A percentile compares a stretch with the other conserved stretches of the same genome.
Evolutionary conservation across 1,140 invertebrate genomes (phyloP).

Genomic region (Ephestia elutella): DNA sequence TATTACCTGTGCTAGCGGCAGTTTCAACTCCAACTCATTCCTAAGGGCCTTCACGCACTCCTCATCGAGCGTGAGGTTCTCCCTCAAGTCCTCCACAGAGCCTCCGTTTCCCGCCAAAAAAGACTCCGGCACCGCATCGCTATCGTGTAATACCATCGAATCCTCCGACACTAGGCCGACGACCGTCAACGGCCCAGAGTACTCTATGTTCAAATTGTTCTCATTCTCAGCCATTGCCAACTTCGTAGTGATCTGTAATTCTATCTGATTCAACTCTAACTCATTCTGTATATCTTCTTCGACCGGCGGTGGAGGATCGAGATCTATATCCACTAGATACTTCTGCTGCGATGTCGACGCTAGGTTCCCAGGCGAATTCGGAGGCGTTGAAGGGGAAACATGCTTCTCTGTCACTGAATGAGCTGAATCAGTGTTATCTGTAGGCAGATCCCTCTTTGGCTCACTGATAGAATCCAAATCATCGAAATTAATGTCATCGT

Average conservation of each 20-base stretch:
- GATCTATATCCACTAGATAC: slow-evolving; percentile 56
- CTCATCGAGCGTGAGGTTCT: slow-evolving; percentile 79
- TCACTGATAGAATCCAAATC: slow-evolving; percentile 44
- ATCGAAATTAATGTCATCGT: slow-evolving; percentile 49
- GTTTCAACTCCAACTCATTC: slow-evolving; percentile 81
- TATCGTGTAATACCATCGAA: slow-evolving; percentile 26
- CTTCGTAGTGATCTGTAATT: slow-evolving; percentile 62
- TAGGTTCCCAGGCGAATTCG: slow-evolving; percentile 59
- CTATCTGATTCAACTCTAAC: slow-evolving; percentile 58
- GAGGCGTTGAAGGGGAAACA: slow-evolving; percentile 56
- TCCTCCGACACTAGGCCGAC: slow-evolving; percentile 41
- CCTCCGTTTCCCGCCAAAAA: slow-evolving; percentile 56
- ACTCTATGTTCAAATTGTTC: slow-evolving; percentile 71
- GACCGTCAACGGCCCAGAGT: slow-evolving; percentile 55
- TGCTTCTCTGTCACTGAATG: slow-evolving; percentile 49
- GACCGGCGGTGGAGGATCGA: slow-evolving; percentile 24
- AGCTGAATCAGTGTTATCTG: slow-evolving; percentile 42
- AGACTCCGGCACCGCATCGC: slow-evolving; percentile 41
- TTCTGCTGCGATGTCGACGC: slow-evolving; percentile 51
- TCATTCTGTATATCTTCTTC: slow-evolving; percentile 29
- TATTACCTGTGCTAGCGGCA: slow-evolving; percentile 79
- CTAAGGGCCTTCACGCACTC: slow-evolving; percentile 81
- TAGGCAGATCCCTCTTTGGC: slow-evolving; percentile 29
- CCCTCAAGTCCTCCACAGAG: slow-evolving; percentile 63
- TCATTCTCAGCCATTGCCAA: slow-evolving; percentile 72